A percentile compares a stretch with the other conserved stretches of the same genome.
These are phyloP conservation scores for Entomobrya proxima DNA, from an alignment of 2,888 invertebrate species.

Conservation along the genomic window DNA sequence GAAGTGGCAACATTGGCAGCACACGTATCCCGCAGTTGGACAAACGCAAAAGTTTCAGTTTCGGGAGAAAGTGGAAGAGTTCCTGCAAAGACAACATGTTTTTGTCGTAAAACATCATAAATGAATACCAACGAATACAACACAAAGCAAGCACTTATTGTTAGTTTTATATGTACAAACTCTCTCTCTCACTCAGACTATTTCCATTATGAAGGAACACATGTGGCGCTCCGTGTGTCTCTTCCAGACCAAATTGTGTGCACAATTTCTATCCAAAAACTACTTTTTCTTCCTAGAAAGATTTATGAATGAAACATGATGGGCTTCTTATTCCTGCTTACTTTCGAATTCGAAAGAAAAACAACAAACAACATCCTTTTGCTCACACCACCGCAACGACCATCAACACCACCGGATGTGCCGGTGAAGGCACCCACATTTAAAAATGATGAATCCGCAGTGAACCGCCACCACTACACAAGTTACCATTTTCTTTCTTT, in stretches of 20 bases:
- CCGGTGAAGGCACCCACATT: slow-evolving; percentile 1
- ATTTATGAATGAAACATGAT: slow-evolving; percentile 49
- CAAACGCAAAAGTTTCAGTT: slow-evolving; percentile 86
- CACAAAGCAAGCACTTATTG: too few species aligned
- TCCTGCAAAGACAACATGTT: slow-evolving; percentile 80
- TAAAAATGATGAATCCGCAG: slow-evolving; percentile 41
- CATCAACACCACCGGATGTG: slow-evolving; percentile 41
- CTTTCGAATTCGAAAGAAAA: neutral
- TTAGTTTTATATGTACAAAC: too few species aligned
- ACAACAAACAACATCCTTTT: slow-evolving; percentile 38
- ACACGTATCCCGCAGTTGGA: slow-evolving; percentile 86
- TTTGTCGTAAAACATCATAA: slow-evolving; percentile 25
- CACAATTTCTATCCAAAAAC: neutral
- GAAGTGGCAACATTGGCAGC: slow-evolving; percentile 86
- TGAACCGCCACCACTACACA: neutral
- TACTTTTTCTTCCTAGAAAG: neutral
- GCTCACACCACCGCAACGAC: neutral
- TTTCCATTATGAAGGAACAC: slow-evolving; percentile 36
- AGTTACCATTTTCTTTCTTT: neutral
- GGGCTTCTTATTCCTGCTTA: neutral
- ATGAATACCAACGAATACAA: slow-evolving; percentile 22
- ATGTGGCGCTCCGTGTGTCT: neutral
- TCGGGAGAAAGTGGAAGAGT: slow-evolving; percentile 90
- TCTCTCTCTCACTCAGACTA: neutral
- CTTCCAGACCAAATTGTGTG: slow-evolving; percentile 7